A percentile compares a stretch with the other conserved stretches of the same genome.
Evolutionary conservation across 1,140 invertebrate species (phyloP).

Genomic region (Zelostemma sp.): DNA sequence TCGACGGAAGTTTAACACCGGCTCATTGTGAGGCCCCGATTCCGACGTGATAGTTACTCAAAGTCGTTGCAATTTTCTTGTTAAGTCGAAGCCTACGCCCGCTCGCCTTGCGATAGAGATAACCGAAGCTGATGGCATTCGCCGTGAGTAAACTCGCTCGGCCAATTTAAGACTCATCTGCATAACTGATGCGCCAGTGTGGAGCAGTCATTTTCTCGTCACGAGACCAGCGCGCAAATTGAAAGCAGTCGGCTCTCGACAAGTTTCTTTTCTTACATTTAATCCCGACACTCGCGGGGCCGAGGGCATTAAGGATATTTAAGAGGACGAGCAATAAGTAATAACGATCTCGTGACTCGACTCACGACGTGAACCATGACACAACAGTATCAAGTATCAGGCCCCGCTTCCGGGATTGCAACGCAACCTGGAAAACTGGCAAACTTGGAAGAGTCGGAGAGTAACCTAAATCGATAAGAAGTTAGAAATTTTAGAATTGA

Average conservation of each 20-base stretch:
- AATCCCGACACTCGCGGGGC: too few relatives aligned
- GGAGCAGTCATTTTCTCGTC: slow-evolving; percentile 32
- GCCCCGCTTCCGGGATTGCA: too few relatives aligned
- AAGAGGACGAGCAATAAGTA: slow-evolving; percentile 20
- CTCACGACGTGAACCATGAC: slow-evolving; percentile 31
- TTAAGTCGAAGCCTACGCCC: slow-evolving; percentile 41
- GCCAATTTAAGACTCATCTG: slow-evolving; percentile 49
- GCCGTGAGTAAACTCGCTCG: slow-evolving; percentile 33
- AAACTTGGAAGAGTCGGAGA: too few relatives aligned
- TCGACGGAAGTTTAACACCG: slow-evolving; percentile 44
- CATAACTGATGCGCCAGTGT: slow-evolving; percentile 30
- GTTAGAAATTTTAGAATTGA: too few relatives aligned
- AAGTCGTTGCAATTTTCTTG: slow-evolving; percentile 49
- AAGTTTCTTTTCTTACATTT: too few relatives aligned
- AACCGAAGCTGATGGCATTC: slow-evolving; percentile 45
- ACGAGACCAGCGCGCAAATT: slow-evolving; percentile 23
- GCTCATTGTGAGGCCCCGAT: slow-evolving; percentile 47
- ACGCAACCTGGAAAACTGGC: too few relatives aligned
- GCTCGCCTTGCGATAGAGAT: slow-evolving; percentile 37
- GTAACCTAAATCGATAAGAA: too few relatives aligned
- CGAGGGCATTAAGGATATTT: too few relatives aligned
- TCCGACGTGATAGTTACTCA: slow-evolving; percentile 42
- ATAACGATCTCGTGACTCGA: slow-evolving; percentile 50
- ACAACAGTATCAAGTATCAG: background rate
- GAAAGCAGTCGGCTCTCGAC: slow-evolving; percentile 21